Evolutionary conservation across 1,140 invertebrate genomes (phyloP).

Genomic region (Scaptomyza hsui): DNA sequence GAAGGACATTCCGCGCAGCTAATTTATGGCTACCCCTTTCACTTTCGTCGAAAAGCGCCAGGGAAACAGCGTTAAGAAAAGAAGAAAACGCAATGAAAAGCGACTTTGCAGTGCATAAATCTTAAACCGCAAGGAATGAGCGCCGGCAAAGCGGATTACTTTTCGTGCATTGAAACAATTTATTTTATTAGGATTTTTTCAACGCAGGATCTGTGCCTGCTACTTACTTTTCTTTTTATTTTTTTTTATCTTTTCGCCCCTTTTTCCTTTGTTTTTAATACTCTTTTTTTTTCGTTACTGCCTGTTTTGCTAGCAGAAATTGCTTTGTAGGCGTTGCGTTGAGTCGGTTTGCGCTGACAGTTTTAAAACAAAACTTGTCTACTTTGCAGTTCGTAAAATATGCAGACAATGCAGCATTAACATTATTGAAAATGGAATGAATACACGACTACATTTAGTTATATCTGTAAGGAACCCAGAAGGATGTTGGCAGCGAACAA

Average conservation of each 20-base stretch:
- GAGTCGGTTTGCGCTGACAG: constrained; percentile 53
- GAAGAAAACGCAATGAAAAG: constrained; percentile 52
- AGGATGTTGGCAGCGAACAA: constrained; percentile 26
- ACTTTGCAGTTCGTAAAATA: constrained; percentile 77
- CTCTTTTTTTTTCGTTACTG: constrained; percentile 20
- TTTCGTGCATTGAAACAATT: constrained; percentile 77
- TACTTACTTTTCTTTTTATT: neutral
- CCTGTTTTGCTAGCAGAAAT: neutral
- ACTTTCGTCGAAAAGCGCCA: constrained; percentile 43
- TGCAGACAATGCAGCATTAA: constrained; percentile 44
- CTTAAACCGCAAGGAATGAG: constrained; percentile 75
- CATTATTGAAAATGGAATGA: constrained; percentile 47
- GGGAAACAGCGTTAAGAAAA: constrained; percentile 16
- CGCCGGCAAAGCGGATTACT: constrained; percentile 70
- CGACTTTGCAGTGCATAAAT: constrained; percentile 78
- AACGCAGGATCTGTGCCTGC: constrained; percentile 20
- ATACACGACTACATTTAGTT: constrained; percentile 1
- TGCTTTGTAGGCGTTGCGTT: constrained; percentile 52
- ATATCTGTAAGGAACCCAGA: neutral
- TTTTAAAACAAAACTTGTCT: constrained; percentile 80
- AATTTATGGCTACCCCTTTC: constrained; percentile 78
- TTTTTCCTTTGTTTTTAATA: constrained; percentile 67
- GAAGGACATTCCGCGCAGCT: constrained; percentile 60
- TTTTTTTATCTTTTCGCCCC: constrained; percentile 28
- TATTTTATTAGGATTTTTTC: constrained; percentile 67